A percentile compares a stretch with the other conserved stretches of the same genome.
phyloP scores from a whole-genome alignment of 2,888 invertebrate species.

The Drosophila sordidapex region DNA sequence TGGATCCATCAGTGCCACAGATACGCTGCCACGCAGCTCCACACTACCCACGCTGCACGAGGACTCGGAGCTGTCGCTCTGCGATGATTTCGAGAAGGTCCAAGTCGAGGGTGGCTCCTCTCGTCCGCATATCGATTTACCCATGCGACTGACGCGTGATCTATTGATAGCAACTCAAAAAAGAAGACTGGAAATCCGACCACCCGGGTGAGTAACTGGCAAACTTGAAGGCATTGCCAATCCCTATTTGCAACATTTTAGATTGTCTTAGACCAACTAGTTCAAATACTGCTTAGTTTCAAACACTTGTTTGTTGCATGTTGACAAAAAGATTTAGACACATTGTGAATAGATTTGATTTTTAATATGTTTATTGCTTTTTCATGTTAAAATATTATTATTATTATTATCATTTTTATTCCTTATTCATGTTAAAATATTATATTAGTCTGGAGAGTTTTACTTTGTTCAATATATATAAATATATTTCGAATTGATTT shows the following conservation, averaged over 20 bases:
- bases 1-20: conserved; percentile 84
- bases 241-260: neutral
- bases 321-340: neutral
- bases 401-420: neutral
- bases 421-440: neutral
- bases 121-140: conserved; percentile 83
- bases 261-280: neutral
- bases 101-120: conserved; percentile 77
- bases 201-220: conserved; percentile 87
- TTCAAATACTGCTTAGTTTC: neutral
- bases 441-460: neutral
- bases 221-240: neutral
- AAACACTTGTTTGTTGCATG: neutral
- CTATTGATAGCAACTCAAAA: conserved; percentile 92
- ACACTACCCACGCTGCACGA: conserved; percentile 94
- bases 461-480: neutral
- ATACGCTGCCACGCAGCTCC: conserved; percentile 86
- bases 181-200: conserved; percentile 88
- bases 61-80: conserved; percentile 89
- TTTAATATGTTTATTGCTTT: neutral
- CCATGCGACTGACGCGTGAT: conserved; percentile 91
- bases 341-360: neutral
- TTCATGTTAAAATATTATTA: neutral
- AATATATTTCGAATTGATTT: neutral
- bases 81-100: conserved; percentile 83